Evolutionary conservation across 2,113 vertebrate genomes (phyloP).

Genomic region (Ailuropoda melanoleuca): DNA sequence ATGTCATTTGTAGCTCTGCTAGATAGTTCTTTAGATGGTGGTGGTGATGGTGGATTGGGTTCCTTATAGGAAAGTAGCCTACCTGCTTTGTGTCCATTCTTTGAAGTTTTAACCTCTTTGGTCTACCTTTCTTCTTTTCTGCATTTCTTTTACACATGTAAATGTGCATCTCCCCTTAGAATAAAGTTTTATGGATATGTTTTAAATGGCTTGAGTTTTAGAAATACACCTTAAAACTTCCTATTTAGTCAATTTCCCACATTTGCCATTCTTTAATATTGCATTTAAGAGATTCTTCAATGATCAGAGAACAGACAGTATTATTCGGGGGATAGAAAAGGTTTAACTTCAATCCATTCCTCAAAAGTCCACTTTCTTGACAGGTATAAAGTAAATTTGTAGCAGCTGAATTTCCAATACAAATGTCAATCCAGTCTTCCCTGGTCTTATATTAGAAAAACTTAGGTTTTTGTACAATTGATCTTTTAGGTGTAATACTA

Average conservation of each 20-base stretch:
- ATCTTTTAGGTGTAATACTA: background rate
- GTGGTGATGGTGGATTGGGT: background rate
- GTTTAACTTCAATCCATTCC: background rate
- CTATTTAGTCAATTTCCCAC: background rate
- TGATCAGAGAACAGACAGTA: background rate
- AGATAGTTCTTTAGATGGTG: background rate
- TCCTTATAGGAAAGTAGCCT: background rate
- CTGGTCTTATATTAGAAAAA: background rate
- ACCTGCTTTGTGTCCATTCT: background rate
- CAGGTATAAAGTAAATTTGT: background rate
- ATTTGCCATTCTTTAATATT: background rate
- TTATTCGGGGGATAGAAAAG: background rate
- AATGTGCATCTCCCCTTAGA: background rate
- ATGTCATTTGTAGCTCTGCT: background rate
- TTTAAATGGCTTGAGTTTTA: constrained; percentile 4
- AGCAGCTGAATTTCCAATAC: background rate
- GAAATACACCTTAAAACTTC: background rate
- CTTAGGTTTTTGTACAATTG: background rate
- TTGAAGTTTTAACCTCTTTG: background rate
- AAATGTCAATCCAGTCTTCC: background rate
- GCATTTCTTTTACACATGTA: background rate
- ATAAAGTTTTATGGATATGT: background rate
- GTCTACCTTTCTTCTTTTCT: background rate
- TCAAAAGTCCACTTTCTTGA: background rate
- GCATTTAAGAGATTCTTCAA: background rate